phyloP scores from a whole-genome alignment of 2,888 invertebrate species.

The Chymomyza amoena region DNA sequence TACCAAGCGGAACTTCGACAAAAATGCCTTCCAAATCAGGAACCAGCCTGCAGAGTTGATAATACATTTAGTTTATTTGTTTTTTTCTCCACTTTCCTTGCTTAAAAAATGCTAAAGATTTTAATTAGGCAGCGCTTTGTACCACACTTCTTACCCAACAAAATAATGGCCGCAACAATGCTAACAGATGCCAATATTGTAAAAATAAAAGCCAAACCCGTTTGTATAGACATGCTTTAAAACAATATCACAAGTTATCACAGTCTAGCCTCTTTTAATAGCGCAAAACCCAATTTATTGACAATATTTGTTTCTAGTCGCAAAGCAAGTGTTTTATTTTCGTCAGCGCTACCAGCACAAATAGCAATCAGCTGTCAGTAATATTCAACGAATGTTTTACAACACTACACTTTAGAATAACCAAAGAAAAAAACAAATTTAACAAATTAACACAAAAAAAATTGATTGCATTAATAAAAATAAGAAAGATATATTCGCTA shows the following conservation, averaged over 20 bases:
- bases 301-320: not conserved
- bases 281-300: not conserved
- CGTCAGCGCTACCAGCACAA: constrained; percentile 29
- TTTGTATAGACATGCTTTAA: constrained; percentile 70
- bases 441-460: not conserved
- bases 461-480: too few relatives aligned
- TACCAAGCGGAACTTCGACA: constrained; percentile 92
- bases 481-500: too few relatives aligned
- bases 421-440: not conserved
- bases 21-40: constrained; percentile 93
- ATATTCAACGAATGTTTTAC: constrained; percentile 6
- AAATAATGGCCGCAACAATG: constrained; percentile 81
- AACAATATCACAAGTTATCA: constrained; percentile 38
- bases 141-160: constrained; percentile 80
- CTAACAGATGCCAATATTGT: constrained; percentile 81
- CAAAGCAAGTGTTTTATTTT: constrained; percentile 16
- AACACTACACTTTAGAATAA: constrained; percentile 19
- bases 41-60: constrained; percentile 88
- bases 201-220: constrained; percentile 74
- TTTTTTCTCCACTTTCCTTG: not conserved
- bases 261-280: constrained; percentile 16
- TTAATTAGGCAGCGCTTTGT: not conserved
- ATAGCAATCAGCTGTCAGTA: constrained; percentile 46
- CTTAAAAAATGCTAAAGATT: not conserved
- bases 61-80: constrained; percentile 26